These are phyloP conservation scores for Maccullochella peelii DNA, from an alignment of 2,113 vertebrate genomes.

Conservation along the genomic window DNA sequence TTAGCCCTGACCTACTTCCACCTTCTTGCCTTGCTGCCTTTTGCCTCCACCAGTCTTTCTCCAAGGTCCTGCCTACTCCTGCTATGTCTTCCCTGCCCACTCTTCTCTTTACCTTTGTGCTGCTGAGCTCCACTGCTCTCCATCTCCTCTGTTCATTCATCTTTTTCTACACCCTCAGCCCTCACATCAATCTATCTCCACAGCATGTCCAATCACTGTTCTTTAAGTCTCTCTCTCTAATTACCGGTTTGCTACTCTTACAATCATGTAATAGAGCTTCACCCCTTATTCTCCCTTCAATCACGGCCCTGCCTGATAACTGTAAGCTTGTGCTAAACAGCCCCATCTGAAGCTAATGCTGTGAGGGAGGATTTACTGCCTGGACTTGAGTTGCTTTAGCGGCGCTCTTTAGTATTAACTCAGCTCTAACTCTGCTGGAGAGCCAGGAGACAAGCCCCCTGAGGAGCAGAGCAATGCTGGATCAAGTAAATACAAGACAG, in stretches of 20 bases:
- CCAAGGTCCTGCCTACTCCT: conserved; percentile 34
- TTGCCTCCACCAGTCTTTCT: conserved; percentile 48
- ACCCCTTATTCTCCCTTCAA: conserved; percentile 72
- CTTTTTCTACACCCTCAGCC: conserved; percentile 39
- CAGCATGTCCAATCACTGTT: conserved; percentile 57
- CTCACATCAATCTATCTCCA: conserved; percentile 59
- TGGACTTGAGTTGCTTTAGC: conserved; percentile 62
- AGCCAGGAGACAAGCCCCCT: conserved; percentile 58
- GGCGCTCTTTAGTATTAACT: conserved; percentile 62
- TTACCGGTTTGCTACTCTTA: conserved; percentile 70
- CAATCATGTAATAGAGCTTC: conserved; percentile 71
- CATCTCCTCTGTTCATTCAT: conserved; percentile 60
- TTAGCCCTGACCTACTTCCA: conserved; percentile 68
- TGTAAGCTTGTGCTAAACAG: conserved; percentile 75
- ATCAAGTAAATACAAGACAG: conserved; percentile 68
- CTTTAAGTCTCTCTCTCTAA: conserved; percentile 66
- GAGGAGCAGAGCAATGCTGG: conserved; percentile 53
- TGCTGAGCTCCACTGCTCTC: conserved; percentile 31
- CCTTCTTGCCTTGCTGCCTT: conserved; percentile 50
- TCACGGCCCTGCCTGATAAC: conserved; percentile 72
- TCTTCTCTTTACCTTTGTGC: conserved; percentile 32
- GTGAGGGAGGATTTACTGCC: conserved; percentile 78
- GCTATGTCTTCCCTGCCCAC: conserved; percentile 9
- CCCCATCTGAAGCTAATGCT: conserved; percentile 72
- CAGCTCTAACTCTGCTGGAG: conserved; percentile 60